A percentile compares a stretch with the other conserved stretches of the same genome.
These are phyloP conservation scores for Sicus ferrugineus DNA, from an alignment of 2,888 invertebrate species.

Conservation along the genomic window DNA sequence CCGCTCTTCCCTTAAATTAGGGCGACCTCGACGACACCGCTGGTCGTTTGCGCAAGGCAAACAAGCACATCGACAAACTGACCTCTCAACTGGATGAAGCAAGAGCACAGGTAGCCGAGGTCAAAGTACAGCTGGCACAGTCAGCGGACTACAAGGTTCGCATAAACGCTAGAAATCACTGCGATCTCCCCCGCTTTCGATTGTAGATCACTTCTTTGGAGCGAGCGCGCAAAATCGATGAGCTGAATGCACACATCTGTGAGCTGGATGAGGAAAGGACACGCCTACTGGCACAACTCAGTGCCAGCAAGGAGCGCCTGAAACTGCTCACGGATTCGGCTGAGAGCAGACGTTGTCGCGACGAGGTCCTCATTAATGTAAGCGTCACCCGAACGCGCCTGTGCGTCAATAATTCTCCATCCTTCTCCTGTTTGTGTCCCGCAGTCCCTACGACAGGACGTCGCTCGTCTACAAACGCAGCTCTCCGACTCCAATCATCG, in stretches of 20 bases:
- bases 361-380: conserved; percentile 63
- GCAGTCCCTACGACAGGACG: conserved; percentile 77
- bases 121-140: conserved; percentile 85
- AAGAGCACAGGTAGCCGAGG: conserved; percentile 81
- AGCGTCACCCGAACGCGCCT: conserved; percentile 35
- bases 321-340: conserved; percentile 60
- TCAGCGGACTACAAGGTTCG: conserved; percentile 85
- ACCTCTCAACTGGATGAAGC: conserved; percentile 82
- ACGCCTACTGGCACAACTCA: conserved; percentile 64
- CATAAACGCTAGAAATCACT: neutral
- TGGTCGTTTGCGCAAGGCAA: conserved; percentile 77
- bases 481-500: conserved; percentile 78
- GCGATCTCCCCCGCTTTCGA: neutral
- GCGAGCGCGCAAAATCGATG: conserved; percentile 83
- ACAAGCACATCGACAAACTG: conserved; percentile 84
- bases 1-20: conserved; percentile 47
- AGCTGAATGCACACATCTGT: conserved; percentile 80
- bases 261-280: conserved; percentile 82
- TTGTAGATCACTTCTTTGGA: conserved; percentile 81
- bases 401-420: too few relatives aligned
- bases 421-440: too few relatives aligned
- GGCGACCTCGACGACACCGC: conserved; percentile 76
- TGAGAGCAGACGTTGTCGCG: conserved; percentile 61
- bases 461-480: conserved; percentile 77
- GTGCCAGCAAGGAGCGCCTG: conserved; percentile 57